A percentile compares a stretch with the other conserved stretches of the same genome.
Evolutionary conservation across 2,113 vertebrate genomes (phyloP).

Genomic region (Lates calcarifer): DNA sequence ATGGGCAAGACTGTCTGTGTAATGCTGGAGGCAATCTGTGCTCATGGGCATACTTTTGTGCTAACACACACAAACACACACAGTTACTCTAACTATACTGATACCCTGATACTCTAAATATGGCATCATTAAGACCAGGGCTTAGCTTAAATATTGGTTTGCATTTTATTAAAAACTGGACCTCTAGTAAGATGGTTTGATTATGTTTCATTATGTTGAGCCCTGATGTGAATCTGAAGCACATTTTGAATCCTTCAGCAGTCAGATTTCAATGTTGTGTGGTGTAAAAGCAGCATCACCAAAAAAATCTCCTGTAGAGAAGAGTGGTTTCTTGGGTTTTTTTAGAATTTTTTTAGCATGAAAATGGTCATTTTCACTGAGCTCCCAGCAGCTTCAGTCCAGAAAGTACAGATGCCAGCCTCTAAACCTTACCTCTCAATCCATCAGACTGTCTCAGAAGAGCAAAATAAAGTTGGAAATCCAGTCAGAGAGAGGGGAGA

Average conservation of each 20-base stretch:
- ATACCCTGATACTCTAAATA: constrained; percentile 2
- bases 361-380: not conserved
- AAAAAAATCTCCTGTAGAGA: too few species aligned
- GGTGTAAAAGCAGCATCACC: too few species aligned
- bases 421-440: not conserved
- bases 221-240: too few species aligned
- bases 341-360: too few species aligned
- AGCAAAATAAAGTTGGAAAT: constrained; percentile 7
- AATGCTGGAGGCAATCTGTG: constrained; percentile 36
- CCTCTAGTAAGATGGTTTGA: not conserved
- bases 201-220: too few species aligned
- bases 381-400: not conserved
- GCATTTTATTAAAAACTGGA: not conserved
- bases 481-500: constrained; percentile 4
- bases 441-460: constrained; percentile 13
- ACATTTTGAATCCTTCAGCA: too few species aligned
- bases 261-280: too few species aligned
- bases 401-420: not conserved
- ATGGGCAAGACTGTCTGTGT: constrained; percentile 22
- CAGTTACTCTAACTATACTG: constrained; percentile 1
- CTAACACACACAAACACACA: constrained; percentile 7
- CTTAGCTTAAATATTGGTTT: constrained; percentile 1
- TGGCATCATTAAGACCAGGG: not conserved
- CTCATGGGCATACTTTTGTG: constrained; percentile 19
- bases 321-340: too few species aligned